These are phyloP conservation scores for Anguilla obscura DNA, from an alignment of 2,797 vertebrate species.

Conservation along the genomic window DNA sequence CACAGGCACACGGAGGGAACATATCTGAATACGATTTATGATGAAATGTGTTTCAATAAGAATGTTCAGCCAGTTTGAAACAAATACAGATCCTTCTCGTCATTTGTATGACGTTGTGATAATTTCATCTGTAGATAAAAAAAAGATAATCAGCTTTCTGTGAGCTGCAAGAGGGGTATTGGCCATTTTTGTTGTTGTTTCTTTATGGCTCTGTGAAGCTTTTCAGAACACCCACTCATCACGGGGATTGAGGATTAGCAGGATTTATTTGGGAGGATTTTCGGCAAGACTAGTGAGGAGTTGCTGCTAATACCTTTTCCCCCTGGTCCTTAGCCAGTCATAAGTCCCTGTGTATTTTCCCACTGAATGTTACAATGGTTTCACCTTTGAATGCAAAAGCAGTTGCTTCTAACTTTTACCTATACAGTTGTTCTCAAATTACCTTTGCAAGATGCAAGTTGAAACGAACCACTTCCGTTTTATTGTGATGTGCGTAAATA, in stretches of 20 bases:
- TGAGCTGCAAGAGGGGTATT: not conserved
- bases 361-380: not conserved
- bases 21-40: not conserved
- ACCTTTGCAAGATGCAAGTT: not conserved
- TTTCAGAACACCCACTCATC: not conserved
- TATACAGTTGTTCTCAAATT: not conserved
- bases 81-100: not conserved
- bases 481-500: not conserved
- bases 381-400: not conserved
- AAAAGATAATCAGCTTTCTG: conserved; percentile 17
- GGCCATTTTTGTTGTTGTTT: not conserved
- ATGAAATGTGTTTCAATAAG: not conserved
- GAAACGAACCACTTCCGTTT: no score
- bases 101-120: conserved; percentile 1
- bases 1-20: not conserved
- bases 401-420: not conserved
- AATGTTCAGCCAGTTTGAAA: not conserved
- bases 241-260: conserved; percentile 1
- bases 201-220: not conserved
- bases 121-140: not conserved
- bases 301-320: not conserved
- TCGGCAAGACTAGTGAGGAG: not conserved
- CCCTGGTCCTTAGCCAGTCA: not conserved
- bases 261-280: not conserved
- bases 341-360: not conserved